Evolutionary conservation across 1,140 invertebrate genomes (phyloP), one percentile per base, ranked within the genome.

Genomic region (Gerris buenoi): DNA sequence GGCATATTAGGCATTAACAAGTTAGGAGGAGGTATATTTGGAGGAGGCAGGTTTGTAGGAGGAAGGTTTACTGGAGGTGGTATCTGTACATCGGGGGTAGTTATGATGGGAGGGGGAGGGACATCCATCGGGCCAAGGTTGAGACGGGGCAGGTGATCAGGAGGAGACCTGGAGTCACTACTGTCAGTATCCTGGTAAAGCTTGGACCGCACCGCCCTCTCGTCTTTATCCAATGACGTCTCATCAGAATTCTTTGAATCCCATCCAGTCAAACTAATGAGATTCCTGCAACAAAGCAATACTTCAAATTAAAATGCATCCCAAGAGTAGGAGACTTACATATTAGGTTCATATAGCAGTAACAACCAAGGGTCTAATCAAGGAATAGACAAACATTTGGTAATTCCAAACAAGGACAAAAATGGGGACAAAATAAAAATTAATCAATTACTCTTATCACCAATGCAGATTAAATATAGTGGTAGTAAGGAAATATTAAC

Each of bases 191-290:
- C 33, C 5, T 46, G 33, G 18, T 10, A 46, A 5, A 46, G 33
- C 18, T 10, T 5, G 18, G 33, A 46, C 18, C 33, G 5, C 5
- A 46, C 5, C 18, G 33, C 5, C 18, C 33, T 46, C 5, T 18
- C 18, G 18, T 46, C 33, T 18, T 46, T 46, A 18, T 46, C 33
- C 5, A 5, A 10, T 18, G 5, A 5, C 33, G 33, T 5, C n/a
- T n/a, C n/a, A n/a, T n/a, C n/a, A 13, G 58, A 67, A 61, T 59
- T 65, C 29, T 69, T 56, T n/a, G 74, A 76, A 2, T 85, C 85
- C 71, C 86, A 88, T 28, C 88, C 87, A 14, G 88, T 91, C 2
- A 91, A 75, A 70, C 87, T 87, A 71, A 91, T 91, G n/a, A 91
- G 75, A 78, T 91, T 91, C 69, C 88, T 81, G 18, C 33, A 46